Conservation (phyloP, 2,797 vertebrate genomes). For the Coregonus suidteri region DNA sequence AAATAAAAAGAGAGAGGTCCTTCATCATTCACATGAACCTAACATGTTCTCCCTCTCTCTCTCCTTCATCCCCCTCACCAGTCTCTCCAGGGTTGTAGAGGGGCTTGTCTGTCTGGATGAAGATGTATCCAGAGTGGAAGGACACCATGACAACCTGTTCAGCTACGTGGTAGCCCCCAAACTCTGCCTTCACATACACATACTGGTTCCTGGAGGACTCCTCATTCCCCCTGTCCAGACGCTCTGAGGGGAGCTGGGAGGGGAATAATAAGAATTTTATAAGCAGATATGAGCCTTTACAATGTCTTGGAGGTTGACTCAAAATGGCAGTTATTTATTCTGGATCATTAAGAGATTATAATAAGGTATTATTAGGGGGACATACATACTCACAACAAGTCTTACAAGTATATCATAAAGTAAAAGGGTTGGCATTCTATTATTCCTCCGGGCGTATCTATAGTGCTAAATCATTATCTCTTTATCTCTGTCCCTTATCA, state of each 20-base stretch:
- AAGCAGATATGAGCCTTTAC: no score
- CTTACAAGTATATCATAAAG: no score
- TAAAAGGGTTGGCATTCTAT: no score
- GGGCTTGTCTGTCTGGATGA: constrained; percentile 80
- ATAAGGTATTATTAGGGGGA: no score
- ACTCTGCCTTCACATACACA: constrained; percentile 61
- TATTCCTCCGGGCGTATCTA: no score
- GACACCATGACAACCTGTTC: constrained; percentile 60
- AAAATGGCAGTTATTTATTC: no score
- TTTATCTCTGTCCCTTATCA: no score
- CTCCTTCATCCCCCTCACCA: constrained; percentile 44
- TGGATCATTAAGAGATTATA: no score
- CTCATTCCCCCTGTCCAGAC: constrained; percentile 40
- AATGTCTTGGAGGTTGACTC: no score
- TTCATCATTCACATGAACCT: background rate
- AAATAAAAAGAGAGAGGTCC: background rate
- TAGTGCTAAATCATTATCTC: no score
- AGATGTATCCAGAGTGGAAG: constrained; percentile 75
- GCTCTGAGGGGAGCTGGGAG: constrained; percentile 60
- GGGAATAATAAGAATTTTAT: background rate
- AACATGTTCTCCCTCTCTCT: no score
- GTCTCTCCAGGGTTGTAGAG: constrained; percentile 76
- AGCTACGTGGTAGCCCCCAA: constrained; percentile 16
- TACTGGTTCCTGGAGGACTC: constrained; percentile 49
- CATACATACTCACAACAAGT: no score